These are phyloP conservation scores for Nomada fabriciana DNA, from an alignment of 2,888 invertebrate species.

Conservation along the genomic window DNA sequence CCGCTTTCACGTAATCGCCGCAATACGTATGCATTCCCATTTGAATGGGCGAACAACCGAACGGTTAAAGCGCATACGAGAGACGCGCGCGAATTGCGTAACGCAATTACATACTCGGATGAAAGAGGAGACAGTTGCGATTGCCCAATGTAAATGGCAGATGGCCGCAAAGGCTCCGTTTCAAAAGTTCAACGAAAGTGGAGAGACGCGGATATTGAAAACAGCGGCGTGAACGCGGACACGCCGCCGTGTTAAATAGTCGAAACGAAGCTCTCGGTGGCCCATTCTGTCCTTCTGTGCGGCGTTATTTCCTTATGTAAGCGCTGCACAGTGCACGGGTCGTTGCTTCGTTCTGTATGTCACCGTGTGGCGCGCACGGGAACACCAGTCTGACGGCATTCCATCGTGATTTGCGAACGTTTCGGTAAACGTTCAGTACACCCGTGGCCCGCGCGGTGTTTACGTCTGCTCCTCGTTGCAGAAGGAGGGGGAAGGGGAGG, in stretches of 20 bases:
- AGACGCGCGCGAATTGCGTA: conserved; percentile 48
- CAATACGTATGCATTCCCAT: background rate
- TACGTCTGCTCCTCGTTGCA: conserved; percentile 69
- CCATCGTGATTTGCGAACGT: conserved; percentile 82
- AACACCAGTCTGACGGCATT: conserved; percentile 82
- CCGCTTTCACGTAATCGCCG: conserved; percentile 13
- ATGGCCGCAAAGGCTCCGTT: conserved; percentile 9
- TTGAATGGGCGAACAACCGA: conserved; percentile 23
- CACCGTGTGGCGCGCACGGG: conserved; percentile 76
- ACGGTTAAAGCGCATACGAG: conserved; percentile 12
- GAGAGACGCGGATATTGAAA: background rate
- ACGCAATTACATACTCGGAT: conserved; percentile 45
- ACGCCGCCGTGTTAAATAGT: background rate
- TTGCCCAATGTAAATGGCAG: conserved; percentile 30
- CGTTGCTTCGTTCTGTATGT: conserved; percentile 78
- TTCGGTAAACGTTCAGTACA: conserved; percentile 80
- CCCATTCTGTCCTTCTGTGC: conserved; percentile 23
- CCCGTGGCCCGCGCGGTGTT: conserved; percentile 73
- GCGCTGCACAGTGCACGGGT: conserved; percentile 73
- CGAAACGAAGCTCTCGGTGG: conserved; percentile 53
- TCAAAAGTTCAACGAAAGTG: conserved; percentile 38
- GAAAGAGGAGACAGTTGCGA: conserved; percentile 18
- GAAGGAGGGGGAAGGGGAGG: conserved; percentile 7
- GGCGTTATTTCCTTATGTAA: conserved; percentile 79
- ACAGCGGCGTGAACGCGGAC: background rate